A percentile compares a stretch with the other conserved stretches of the same genome.
These are phyloP conservation scores for Rhinophrynus dorsalis DNA, from an alignment of 2,797 vertebrate species.

Conservation along the genomic window DNA sequence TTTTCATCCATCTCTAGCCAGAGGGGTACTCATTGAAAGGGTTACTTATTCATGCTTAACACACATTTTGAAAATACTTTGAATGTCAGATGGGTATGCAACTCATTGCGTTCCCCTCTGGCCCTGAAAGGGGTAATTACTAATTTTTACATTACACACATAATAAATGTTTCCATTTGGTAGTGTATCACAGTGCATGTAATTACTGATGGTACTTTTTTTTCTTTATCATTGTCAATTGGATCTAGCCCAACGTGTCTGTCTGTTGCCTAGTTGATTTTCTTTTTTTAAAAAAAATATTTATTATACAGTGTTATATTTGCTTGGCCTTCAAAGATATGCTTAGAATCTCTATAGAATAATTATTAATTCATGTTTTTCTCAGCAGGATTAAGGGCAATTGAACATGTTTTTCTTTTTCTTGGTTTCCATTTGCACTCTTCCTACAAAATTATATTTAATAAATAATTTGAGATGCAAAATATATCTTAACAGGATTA, in stretches of 20 bases:
- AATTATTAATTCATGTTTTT: constrained; percentile 22
- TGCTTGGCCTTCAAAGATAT: constrained; percentile 23
- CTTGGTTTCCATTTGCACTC: neutral
- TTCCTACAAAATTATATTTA: neutral
- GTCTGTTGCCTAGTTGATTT: constrained; percentile 24
- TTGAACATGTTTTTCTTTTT: neutral
- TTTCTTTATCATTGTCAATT: no score
- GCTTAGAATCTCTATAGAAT: neutral
- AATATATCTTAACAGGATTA: constrained; percentile 25
- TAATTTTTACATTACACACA: no score
- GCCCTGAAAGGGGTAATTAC: no score
- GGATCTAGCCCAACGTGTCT: constrained; percentile 15
- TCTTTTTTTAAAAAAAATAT: constrained; percentile 28
- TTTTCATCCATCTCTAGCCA: no score
- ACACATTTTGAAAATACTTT: no score
- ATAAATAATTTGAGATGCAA: neutral
- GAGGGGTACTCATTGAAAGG: no score
- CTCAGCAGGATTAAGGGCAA: constrained; percentile 15
- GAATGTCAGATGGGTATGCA: no score
- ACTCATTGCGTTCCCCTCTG: no score
- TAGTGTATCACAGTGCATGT: no score
- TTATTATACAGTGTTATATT: constrained; percentile 37
- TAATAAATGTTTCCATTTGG: no score
- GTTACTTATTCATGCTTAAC: no score
- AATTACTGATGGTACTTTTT: no score